Evolutionary conservation across 2,113 vertebrate genomes (phyloP), one percentile per base, ranked within the genome.

Genomic region (Pelobates fuscus): DNA sequence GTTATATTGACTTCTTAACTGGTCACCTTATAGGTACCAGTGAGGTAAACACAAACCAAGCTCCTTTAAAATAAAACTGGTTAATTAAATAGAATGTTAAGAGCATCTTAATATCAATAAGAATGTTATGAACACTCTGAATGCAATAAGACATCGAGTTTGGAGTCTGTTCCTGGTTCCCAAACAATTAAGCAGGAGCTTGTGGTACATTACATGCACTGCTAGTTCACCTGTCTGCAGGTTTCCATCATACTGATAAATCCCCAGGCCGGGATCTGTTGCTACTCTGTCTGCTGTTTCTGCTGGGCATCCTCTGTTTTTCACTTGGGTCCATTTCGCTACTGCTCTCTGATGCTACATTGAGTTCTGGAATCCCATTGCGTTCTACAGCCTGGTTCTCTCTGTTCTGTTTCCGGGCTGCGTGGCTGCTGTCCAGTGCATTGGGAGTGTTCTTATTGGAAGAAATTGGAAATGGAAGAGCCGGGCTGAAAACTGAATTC

Each of bases 351-450:
- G 46, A 25, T 15, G 37, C 65, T 2, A 43, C 27, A 2, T 54
- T 57, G 59, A 72, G 57, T 18, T 77, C 73, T 2, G 37, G 60
- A 78, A 10, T 91, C 85, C 0, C 77, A 64, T 67, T 61, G 15
- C 73, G 73, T 32, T 77, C 73, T 26, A 68, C 83, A 85, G 91
- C 90, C 82, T 91, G 81, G 58, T 92, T 93, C 71, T 91, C 90
- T 49, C 87, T 83, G 85, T 93, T 93, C 81, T 94, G 92, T 79
- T 91, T 92, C 80, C 89, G 83, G 32, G 86, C 89, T 2, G 69
- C 88, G 44, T 90, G 89, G 81, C 88, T 89, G 80, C 78, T 85
- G 70, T 89, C 88, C 8, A 83, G 27, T 83, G 91, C 79, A 82
- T 1, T 85, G n/a, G 64, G 14, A 0, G 73, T 24, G 23, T 68